phyloP scores from a whole-genome alignment of 2,797 vertebrate genomes.

The Sebastes matsubarae region DNA sequence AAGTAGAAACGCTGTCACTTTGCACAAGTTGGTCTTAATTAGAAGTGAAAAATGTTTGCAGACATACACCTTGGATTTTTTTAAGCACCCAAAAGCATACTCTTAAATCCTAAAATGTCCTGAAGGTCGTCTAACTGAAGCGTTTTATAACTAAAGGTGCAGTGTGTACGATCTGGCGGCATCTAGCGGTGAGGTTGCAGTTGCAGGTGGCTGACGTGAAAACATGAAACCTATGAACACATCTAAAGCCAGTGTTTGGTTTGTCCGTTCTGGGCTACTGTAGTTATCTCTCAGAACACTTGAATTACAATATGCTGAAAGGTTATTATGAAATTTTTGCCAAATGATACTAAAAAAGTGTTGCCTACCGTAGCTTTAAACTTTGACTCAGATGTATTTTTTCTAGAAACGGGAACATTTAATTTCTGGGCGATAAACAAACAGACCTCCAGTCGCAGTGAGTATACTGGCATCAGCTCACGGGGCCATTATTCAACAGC shows the following conservation, averaged over 20 bases:
- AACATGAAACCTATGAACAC: too few species aligned
- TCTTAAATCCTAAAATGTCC: neutral
- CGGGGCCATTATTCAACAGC: constrained; percentile 12
- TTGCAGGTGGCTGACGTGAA: neutral
- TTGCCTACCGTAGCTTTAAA: neutral
- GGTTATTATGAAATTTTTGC: too few species aligned
- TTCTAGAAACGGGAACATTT: neutral
- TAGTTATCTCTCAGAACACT: too few species aligned
- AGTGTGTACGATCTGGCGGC: neutral
- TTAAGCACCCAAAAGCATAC: neutral
- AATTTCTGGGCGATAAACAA: neutral
- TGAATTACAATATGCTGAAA: too few species aligned
- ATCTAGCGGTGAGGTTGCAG: neutral
- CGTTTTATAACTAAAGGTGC: neutral
- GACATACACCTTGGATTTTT: neutral
- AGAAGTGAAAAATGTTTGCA: constrained; percentile 2
- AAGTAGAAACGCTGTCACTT: constrained; percentile 31
- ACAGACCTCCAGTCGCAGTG: neutral
- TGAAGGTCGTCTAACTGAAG: neutral
- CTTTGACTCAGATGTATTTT: neutral
- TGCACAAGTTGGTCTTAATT: constrained; percentile 6
- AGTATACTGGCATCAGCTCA: neutral
- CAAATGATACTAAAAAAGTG: accelerated
- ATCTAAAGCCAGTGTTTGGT: too few species aligned
- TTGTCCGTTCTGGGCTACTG: too few species aligned